Conservation (phyloP, 2,888 invertebrate genomes). For the Trichopria drosophilae region DNA sequence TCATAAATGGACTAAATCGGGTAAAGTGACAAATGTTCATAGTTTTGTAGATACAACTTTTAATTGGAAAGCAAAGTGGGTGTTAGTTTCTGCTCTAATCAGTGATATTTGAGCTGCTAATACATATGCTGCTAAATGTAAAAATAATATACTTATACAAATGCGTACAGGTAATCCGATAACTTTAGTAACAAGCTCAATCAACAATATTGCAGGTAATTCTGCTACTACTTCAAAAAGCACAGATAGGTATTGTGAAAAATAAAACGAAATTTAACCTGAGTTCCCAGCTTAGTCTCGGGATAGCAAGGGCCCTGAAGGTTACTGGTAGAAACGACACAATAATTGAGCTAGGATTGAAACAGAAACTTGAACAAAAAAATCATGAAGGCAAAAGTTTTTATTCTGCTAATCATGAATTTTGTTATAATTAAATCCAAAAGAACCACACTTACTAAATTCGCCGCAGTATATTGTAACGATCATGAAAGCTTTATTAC, state of each 20-base stretch:
- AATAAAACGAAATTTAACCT: constrained; percentile 7
- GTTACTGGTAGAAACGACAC: too few relatives aligned
- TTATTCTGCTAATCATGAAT: not conserved
- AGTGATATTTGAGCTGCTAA: too few relatives aligned
- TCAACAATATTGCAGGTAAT: too few relatives aligned
- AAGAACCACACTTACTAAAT: not conserved
- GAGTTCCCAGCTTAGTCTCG: constrained; percentile 4
- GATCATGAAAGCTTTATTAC: constrained; percentile 6
- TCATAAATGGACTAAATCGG: constrained; percentile 3
- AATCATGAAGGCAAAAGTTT: too few relatives aligned
- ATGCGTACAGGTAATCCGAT: too few relatives aligned
- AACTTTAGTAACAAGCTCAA: too few relatives aligned
- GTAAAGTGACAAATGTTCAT: not conserved
- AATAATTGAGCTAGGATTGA: too few relatives aligned
- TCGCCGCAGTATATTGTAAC: constrained; percentile 4
- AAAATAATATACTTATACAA: too few relatives aligned
- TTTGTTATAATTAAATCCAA: constrained; percentile 1
- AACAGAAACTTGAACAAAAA: too few relatives aligned
- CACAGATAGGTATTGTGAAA: constrained; percentile 7
- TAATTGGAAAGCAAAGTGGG: not conserved
- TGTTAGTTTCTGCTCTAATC: too few relatives aligned
- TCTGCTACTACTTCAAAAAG: too few relatives aligned
- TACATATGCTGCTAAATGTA: too few relatives aligned
- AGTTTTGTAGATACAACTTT: not conserved
- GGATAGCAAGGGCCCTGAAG: not conserved